Conservation (phyloP, 2,888 invertebrate genomes). For the Galerucella nymphaeae region DNA sequence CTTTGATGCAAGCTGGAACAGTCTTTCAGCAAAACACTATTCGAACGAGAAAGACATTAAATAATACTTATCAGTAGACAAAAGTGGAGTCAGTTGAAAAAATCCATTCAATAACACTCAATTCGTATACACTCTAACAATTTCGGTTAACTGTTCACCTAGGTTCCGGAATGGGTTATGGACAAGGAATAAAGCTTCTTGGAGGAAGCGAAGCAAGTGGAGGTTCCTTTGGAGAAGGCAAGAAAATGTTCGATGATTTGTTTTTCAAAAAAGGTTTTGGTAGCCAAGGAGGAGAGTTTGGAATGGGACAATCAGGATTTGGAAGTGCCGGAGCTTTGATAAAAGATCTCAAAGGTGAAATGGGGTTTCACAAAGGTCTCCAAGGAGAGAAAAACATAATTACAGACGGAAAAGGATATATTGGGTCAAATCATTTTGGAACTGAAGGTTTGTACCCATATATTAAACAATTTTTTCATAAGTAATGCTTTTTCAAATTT, state of each 20-base stretch:
- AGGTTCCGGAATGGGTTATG: constrained; percentile 19
- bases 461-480: background rate
- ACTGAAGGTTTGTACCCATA: constrained; percentile 65
- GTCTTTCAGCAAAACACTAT: no score
- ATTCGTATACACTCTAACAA: no score
- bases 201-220: constrained; percentile 37
- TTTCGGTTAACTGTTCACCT: no score
- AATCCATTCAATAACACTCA: no score
- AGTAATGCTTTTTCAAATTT: no score
- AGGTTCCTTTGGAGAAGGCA: constrained; percentile 35
- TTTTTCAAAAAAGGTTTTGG: constrained; percentile 41
- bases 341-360: constrained; percentile 62
- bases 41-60: no score
- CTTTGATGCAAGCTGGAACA: no score
- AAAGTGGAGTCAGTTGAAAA: no score
- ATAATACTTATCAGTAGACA: no score
- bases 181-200: constrained; percentile 52
- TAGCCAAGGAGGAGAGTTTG: constrained; percentile 36
- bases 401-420: constrained; percentile 70
- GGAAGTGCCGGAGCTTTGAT: constrained; percentile 67
- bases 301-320: constrained; percentile 40
- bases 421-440: constrained; percentile 69
- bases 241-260: constrained; percentile 41
- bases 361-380: constrained; percentile 69
- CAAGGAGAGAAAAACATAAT: constrained; percentile 70